Evolutionary conservation across 1,140 invertebrate species (phyloP).

Genomic region (Drosophila murphyi): DNA sequence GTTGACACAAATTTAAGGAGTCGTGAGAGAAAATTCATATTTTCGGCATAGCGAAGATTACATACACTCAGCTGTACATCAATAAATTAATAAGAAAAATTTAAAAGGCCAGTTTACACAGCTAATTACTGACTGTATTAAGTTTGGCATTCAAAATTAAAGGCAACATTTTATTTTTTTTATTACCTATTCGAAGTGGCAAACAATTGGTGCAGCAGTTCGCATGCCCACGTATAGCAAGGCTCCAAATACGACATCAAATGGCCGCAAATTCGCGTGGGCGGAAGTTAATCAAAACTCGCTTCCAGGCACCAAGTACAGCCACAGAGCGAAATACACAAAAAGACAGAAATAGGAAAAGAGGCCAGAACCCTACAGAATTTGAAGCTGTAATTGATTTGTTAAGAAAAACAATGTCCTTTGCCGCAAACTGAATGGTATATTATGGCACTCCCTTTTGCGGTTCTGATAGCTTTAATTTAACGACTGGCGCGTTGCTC

Average conservation of each 20-base stretch:
- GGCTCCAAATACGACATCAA: conserved; percentile 17
- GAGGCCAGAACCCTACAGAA: conserved; percentile 3
- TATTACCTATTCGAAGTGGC: conserved; percentile 60
- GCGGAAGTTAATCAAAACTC: conserved; percentile 78
- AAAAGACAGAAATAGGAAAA: background rate
- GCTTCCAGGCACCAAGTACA: conserved; percentile 59
- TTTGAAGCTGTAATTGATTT: conserved; percentile 67
- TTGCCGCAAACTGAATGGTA: conserved; percentile 21
- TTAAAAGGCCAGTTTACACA: no score
- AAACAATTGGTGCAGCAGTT: background rate
- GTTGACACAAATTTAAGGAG: conserved; percentile 24
- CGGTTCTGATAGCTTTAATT: conserved; percentile 65
- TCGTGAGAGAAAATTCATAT: background rate
- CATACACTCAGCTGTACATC: background rate
- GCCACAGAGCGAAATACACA: background rate
- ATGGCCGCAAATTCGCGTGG: conserved; percentile 41
- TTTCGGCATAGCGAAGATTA: background rate
- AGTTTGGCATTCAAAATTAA: conserved; percentile 41
- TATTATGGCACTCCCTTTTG: background rate
- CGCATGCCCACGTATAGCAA: background rate
- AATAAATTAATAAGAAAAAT: no score
- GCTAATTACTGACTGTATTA: no score
- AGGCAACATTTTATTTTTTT: conserved; percentile 74
- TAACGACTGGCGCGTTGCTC: conserved; percentile 62
- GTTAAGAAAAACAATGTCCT: conserved; percentile 52